These are phyloP conservation scores for Toxotes chatareus DNA, from an alignment of 2,113 vertebrate genomes.

Conservation along the genomic window DNA sequence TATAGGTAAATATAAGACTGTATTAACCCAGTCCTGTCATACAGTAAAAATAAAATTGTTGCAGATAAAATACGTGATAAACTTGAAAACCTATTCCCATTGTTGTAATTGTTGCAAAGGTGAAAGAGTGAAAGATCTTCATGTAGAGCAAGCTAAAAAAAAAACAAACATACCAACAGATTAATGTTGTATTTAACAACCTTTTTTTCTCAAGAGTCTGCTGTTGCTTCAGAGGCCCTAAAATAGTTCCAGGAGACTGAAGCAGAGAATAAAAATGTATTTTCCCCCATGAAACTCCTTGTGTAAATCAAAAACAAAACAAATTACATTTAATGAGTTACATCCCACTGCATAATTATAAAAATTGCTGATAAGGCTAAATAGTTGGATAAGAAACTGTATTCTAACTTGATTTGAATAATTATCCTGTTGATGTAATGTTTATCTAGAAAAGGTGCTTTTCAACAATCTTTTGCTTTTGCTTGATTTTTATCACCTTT, in stretches of 20 bases:
- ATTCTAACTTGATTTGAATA: constrained; percentile 19
- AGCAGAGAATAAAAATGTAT: neutral
- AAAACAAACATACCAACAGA: constrained; percentile 4
- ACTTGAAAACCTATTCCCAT: neutral
- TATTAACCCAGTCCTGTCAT: neutral
- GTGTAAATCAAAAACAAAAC: constrained; percentile 7
- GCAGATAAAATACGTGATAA: neutral
- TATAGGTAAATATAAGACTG: neutral
- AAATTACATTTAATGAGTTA: neutral
- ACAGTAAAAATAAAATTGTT: neutral
- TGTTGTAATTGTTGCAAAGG: neutral
- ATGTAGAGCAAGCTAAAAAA: neutral
- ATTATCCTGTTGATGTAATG: constrained; percentile 23
- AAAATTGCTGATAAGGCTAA: constrained; percentile 4
- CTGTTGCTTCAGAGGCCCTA: neutral
- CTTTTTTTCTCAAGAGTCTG: neutral
- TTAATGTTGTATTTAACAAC: neutral
- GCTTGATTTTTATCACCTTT: constrained; percentile 52
- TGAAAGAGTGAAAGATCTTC: neutral
- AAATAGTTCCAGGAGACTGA: neutral
- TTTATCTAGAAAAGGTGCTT: constrained; percentile 3
- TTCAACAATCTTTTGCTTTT: constrained; percentile 14
- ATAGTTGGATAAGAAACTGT: neutral
- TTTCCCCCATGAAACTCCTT: neutral
- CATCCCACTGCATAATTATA: neutral